Conservation (phyloP, 2,797 vertebrate species). For the Oreochromis grahami region DNA sequence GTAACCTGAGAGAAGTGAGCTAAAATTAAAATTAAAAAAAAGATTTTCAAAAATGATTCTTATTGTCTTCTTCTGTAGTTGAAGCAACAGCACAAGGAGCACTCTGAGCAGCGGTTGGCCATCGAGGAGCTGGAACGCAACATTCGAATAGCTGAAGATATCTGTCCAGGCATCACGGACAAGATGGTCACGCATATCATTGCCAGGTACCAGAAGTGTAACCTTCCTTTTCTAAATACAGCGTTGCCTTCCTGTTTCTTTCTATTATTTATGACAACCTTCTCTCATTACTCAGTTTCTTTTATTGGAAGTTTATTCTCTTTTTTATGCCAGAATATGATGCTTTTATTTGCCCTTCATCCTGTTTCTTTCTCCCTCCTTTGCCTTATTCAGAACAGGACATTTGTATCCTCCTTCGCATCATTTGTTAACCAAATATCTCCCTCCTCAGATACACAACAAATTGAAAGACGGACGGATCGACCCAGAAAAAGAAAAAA, state of each 20-base stretch:
- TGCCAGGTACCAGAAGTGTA: constrained; percentile 85
- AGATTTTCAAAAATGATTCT: background rate
- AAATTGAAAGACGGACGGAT: constrained; percentile 29
- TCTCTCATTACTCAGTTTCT: background rate
- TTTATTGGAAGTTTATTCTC: background rate
- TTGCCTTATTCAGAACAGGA: background rate
- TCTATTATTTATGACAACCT: background rate
- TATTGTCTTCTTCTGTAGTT: constrained; percentile 59
- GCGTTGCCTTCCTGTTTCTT: background rate
- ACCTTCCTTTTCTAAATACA: background rate
- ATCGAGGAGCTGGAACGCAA: constrained; percentile 91
- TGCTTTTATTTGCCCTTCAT: background rate
- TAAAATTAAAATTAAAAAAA: background rate
- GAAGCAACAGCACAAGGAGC: constrained; percentile 88
- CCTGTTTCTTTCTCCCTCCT: background rate
- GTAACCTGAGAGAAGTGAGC: background rate
- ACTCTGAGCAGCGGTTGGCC: constrained; percentile 80
- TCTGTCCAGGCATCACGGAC: constrained; percentile 90
- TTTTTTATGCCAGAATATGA: background rate
- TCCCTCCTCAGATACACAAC: constrained; percentile 47
- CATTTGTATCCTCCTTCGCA: background rate
- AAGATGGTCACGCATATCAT: constrained; percentile 91
- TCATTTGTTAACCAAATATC: constrained; percentile 5
- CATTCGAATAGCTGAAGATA: constrained; percentile 84
- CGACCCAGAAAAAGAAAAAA: background rate